Evolutionary conservation across 2,888 invertebrate species (phyloP).

Genomic region (Sympetrum striolatum): DNA sequence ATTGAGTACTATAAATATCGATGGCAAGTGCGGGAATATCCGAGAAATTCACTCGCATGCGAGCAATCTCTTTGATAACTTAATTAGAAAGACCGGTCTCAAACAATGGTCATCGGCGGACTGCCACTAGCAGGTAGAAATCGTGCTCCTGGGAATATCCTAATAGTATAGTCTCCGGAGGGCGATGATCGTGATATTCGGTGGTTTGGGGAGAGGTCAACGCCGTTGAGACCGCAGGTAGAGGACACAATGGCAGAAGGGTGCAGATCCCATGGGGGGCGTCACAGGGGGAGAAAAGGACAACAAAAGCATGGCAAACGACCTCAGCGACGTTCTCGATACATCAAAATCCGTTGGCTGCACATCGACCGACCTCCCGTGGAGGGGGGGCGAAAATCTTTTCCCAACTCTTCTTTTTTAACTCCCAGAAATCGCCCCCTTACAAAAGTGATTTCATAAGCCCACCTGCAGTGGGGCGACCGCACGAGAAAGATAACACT

Average conservation of each 20-base stretch:
- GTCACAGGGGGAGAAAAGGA: not conserved
- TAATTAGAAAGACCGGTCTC: not conserved
- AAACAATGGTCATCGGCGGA: not conserved
- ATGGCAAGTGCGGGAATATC: too few species aligned
- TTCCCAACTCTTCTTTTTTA: not conserved
- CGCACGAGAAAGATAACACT: not conserved
- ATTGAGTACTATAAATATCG: too few species aligned
- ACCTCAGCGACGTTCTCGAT: slow-evolving; percentile 13
- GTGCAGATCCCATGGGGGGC: not conserved
- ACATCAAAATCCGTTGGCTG: slow-evolving; percentile 25
- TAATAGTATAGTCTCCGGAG: not conserved
- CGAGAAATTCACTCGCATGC: too few species aligned
- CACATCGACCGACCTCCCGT: slow-evolving; percentile 18
- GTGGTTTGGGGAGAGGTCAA: slow-evolving; percentile 2
- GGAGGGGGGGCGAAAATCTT: not conserved
- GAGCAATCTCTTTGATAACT: too few species aligned
- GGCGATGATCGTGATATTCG: not conserved
- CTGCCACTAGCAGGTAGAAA: not conserved
- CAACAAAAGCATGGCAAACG: not conserved
- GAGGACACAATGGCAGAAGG: not conserved
- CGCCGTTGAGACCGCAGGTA: not conserved
- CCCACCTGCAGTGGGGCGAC: not conserved
- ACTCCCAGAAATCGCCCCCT: not conserved
- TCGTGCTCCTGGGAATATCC: not conserved
- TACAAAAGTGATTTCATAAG: slow-evolving; percentile 15